Base-by-base conservation (phyloP, 2,888 invertebrate genomes). In the Drosophila phalerata region DNA sequence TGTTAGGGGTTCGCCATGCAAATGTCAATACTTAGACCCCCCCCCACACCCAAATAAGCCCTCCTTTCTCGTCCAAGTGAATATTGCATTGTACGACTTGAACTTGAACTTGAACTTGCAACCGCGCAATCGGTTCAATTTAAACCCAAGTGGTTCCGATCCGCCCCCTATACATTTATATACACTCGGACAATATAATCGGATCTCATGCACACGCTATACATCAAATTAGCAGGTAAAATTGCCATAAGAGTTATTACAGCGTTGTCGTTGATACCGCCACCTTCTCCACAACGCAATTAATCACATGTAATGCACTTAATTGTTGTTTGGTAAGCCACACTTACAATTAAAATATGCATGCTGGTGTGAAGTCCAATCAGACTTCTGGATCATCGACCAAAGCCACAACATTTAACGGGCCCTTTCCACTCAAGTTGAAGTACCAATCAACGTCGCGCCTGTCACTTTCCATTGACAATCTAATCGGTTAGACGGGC, bases 81-180 rank as follows among this genome's bases (percentile, higher is more conserved):
- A 51, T 37, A 17, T 10, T 10, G 13, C 45, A 61, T 45, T 22
- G 45, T 55, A 63, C 51, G 52, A 58, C n/a, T 32, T 47, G 42
- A 60, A 40, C 87, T 80, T 78, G 63, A 82, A 87, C 84, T 85
- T 84, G 85, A 84, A 83, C 83, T 77, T 56, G 67, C 68, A 55
- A 60, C 57, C 11, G 61, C 19, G n/a, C 34, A 15, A 53, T 42
- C 65, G 30, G 51, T 34, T 79, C 48, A 69, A 69, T 65, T 68
- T 72, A 51, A 28, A 47, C 9, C 15, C 63, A 43, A 69, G n/a
- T 57, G 42, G n/a, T 49, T 51, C 40, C 57, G 60, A 43, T 56
- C 19, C 42, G 11, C 8, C 32, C 17, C 32, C 25, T 43, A 51
- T 43, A 42, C 0, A 3, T 19, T 6, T 17, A 30, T 58, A 3